These are phyloP conservation scores for Doryteuthis pealeii DNA, from an alignment of 1,140 invertebrate genomes.

Conservation along the genomic window DNA sequence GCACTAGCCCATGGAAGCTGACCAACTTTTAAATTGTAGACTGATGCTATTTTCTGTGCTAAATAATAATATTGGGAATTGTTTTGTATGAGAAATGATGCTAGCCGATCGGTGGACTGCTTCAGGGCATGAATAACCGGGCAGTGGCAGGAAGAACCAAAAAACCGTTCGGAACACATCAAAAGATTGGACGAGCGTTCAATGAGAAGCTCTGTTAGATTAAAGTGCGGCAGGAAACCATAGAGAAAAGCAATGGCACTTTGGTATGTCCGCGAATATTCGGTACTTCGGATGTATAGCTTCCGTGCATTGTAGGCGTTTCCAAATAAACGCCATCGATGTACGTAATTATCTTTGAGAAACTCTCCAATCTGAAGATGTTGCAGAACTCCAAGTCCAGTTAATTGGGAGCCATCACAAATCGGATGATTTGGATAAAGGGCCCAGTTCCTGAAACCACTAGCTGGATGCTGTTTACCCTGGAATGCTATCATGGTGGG, in stretches of 20 bases:
- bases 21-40: conserved; percentile 23
- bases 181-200: conserved; percentile 35
- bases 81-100: conserved; percentile 31
- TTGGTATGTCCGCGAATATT: conserved; percentile 85
- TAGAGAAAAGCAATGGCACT: conserved; percentile 81
- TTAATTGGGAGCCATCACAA: conserved; percentile 74
- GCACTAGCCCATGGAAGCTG: conserved; percentile 48
- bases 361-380: conserved; percentile 75
- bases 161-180: conserved; percentile 38
- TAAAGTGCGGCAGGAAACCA: conserved; percentile 70
- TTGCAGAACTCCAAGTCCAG: conserved; percentile 72
- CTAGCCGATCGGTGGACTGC: conserved; percentile 28
- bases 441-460: conserved; percentile 81
- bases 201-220: conserved; percentile 63
- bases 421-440: conserved; percentile 67
- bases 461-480: conserved; percentile 58
- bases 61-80: conserved; percentile 17
- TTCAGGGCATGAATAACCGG: conserved; percentile 54
- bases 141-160: conserved; percentile 72
- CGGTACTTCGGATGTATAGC: conserved; percentile 76
- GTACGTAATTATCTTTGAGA: conserved; percentile 71
- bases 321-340: conserved; percentile 64
- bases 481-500: conserved; percentile 22
- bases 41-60: conserved; percentile 21
- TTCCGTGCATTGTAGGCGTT: conserved; percentile 64